Conservation (phyloP, 2,113 vertebrate species). For the Hippocampus mohnikei region DNA sequence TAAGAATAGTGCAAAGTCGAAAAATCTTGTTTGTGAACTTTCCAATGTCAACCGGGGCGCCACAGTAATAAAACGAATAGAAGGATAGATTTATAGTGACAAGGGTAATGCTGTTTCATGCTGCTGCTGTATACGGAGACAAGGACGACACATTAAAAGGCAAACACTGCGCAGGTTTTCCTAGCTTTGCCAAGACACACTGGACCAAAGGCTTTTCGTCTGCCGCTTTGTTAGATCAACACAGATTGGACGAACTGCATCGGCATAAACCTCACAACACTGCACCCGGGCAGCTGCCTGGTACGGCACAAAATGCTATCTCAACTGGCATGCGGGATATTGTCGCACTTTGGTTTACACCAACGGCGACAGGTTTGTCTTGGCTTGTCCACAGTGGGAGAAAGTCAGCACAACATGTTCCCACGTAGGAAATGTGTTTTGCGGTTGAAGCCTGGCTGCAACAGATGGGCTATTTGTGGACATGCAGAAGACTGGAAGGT, state of each 20-base stretch:
- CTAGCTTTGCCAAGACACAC: conserved; percentile 40
- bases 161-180: conserved; percentile 31
- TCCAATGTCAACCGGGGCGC: not conserved
- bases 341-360: conserved; percentile 36
- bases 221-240: conserved; percentile 58
- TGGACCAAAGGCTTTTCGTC: conserved; percentile 47
- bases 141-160: conserved; percentile 28
- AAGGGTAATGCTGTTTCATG: not conserved
- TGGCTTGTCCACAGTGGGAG: conserved; percentile 27
- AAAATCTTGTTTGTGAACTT: not conserved
- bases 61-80: not conserved
- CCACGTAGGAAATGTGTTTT: conserved; percentile 21
- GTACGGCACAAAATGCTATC: conserved; percentile 35
- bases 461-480: conserved; percentile 31
- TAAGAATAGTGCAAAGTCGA: not conserved
- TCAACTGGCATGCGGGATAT: conserved; percentile 20
- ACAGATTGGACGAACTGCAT: conserved; percentile 55
- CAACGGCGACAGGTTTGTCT: conserved; percentile 43
- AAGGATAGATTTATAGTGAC: not conserved
- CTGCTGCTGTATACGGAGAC: conserved; percentile 12
- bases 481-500: conserved; percentile 1
- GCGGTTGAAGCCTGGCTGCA: conserved; percentile 22
- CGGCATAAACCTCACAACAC: conserved; percentile 48
- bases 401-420: conserved; percentile 27
- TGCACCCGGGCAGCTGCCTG: conserved; percentile 33